Percentiles rank a stretch among this genome's conserved stretches.
phyloP scores from a whole-genome alignment of 2,888 invertebrate genomes.

The Thymelicus lineola region DNA sequence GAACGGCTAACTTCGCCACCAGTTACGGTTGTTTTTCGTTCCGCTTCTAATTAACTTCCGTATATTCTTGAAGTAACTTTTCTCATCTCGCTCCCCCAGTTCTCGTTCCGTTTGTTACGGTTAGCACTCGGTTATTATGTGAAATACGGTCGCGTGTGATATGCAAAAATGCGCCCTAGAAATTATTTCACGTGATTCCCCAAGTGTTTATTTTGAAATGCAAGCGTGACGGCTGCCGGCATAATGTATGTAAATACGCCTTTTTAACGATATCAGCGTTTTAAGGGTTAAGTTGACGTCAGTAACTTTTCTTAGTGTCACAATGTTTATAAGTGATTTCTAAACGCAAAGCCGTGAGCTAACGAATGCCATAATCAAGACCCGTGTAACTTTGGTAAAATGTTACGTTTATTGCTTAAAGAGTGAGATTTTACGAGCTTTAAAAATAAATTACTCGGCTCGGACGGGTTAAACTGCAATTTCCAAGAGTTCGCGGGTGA shows the following conservation, averaged over 20 bases:
- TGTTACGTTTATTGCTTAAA: constrained; percentile 80
- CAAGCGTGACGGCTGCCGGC: constrained; percentile 59
- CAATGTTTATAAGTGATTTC: constrained; percentile 73
- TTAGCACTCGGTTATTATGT: constrained; percentile 70
- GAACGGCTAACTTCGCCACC: constrained; percentile 85
- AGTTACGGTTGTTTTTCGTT: constrained; percentile 86
- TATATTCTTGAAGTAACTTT: constrained; percentile 84
- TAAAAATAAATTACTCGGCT: constrained; percentile 79
- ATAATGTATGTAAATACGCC: constrained; percentile 67
- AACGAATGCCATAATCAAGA: constrained; percentile 62
- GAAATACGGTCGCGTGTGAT: constrained; percentile 75
- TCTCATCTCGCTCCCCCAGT: constrained; percentile 77
- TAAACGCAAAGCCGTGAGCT: constrained; percentile 61
- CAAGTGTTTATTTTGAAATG: constrained; percentile 67
- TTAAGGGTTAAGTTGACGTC: constrained; percentile 58
- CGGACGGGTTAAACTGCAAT: constrained; percentile 68
- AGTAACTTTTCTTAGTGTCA: constrained; percentile 64
- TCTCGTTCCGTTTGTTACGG: constrained; percentile 64
- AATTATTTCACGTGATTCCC: constrained; percentile 55
- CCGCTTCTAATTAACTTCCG: constrained; percentile 85
- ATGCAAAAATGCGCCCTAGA: constrained; percentile 66
- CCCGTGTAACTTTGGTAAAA: constrained; percentile 72
- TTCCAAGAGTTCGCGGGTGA: constrained; percentile 68
- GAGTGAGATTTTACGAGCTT: constrained; percentile 82
- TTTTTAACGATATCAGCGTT: constrained; percentile 60